Evolutionary conservation across 2,888 invertebrate species (phyloP), one percentile per base, ranked within the genome.

Genomic region (Rugalucina vietnamica): DNA sequence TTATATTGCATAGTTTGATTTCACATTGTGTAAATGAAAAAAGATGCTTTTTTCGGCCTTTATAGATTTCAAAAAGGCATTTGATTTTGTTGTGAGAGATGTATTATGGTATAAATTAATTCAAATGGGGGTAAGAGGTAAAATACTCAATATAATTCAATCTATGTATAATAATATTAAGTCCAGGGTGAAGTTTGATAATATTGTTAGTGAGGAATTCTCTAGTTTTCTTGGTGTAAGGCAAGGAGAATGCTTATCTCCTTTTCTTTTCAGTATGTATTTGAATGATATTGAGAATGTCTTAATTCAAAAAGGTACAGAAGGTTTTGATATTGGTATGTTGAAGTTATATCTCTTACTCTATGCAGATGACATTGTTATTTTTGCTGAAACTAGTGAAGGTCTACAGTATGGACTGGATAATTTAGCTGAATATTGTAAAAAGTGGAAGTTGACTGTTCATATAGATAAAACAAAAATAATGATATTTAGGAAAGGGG

Each of bases 301-400:
- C n/a, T 34, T 54, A 32, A 54, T 29, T 4, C 4, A 49, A 32
- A 75, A 27, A 27, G 75, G 57, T 18, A 1, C 32, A n/a, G n/a
- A 50, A 10, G 75, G 75, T 54, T 29, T 75, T 54, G 36, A 75
- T 24, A 36, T 57, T 4, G 12, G 27, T 34, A 57, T 57, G 57
- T 21, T 75, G 3, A 57, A 75, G 37, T 18, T 54, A 36, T 57
- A 36, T 37, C 18, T 75, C 3, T 32, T 75, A 12, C 10, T 57
- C 0, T 75, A 54, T 57, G 57, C 54, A 29, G 57, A 75, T 57
- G 75, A 75, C 57, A 75, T 57, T 57, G 75, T 75, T 27, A 36
- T 75, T 37, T 75, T 75, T 57, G 32, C 57, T 1, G 21, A 54
- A 36, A 75, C 32, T 1, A 57, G 57, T 5, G 54, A 57, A 24